Conservation (phyloP, 2,888 invertebrate genomes). For the Antheraea assamensis region DNA sequence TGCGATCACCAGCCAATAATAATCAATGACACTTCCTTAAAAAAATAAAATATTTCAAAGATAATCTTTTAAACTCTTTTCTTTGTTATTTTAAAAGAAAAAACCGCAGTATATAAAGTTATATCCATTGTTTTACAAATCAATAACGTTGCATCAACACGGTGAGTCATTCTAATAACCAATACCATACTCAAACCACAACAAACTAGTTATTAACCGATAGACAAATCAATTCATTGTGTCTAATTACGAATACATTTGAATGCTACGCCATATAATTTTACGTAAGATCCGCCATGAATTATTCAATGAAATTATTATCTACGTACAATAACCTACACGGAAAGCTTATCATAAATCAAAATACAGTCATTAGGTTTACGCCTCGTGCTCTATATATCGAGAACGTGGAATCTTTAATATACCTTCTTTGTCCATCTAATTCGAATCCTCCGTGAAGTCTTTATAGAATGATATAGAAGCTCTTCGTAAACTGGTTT, state of each 20-base stretch:
- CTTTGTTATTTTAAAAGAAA: not conserved
- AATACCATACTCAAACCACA: not conserved
- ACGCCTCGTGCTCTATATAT: slow-evolving; percentile 44
- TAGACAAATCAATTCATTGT: not conserved
- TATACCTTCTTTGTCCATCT: slow-evolving; percentile 49
- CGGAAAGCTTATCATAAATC: slow-evolving; percentile 56
- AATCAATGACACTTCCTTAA: too few relatives aligned
- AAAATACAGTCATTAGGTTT: slow-evolving; percentile 54
- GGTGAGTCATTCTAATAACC: slow-evolving; percentile 1
- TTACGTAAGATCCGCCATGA: slow-evolving; percentile 18
- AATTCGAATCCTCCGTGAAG: slow-evolving; percentile 49
- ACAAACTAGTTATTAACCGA: not conserved
- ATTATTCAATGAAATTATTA: slow-evolving; percentile 30
- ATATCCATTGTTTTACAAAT: not conserved
- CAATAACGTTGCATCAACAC: not conserved
- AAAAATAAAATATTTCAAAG: too few relatives aligned
- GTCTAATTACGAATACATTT: slow-evolving; percentile 20
- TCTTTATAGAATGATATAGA: slow-evolving; percentile 45
- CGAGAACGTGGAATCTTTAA: slow-evolving; percentile 52
- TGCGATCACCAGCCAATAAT: too few relatives aligned
- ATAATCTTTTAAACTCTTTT: too few relatives aligned
- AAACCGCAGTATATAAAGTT: not conserved
- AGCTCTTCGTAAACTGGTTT: slow-evolving; percentile 55
- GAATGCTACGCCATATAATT: slow-evolving; percentile 24
- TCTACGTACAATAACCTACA: slow-evolving; percentile 38